A percentile compares a stretch with the other conserved stretches of the same genome.
Conservation (phyloP, 1,140 invertebrate genomes). For the Bemisia tabaci region DNA sequence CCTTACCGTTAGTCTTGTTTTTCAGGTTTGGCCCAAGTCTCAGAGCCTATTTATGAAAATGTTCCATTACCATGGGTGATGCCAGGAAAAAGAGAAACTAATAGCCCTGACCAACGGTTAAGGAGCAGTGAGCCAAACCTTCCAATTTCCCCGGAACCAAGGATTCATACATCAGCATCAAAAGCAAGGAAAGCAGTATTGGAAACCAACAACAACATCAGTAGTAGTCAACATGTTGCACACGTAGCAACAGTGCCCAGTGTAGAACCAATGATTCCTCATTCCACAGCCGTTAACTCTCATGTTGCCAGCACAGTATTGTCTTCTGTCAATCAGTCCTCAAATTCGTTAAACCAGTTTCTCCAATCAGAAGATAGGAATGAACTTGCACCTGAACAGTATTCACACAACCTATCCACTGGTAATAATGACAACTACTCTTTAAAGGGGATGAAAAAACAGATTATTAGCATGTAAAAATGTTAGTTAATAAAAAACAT, state of each 20-base stretch:
- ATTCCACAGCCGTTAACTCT: slow-evolving; percentile 14
- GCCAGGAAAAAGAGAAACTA: background rate
- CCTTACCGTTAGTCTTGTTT: too few relatives aligned
- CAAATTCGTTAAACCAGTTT: too few relatives aligned
- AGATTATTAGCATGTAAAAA: too few relatives aligned
- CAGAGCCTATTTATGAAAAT: slow-evolving; percentile 66
- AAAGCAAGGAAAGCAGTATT: background rate
- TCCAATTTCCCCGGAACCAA: slow-evolving; percentile 15
- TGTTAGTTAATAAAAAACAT: too few relatives aligned
- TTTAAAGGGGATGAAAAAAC: too few relatives aligned
- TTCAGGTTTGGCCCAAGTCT: slow-evolving; percentile 28
- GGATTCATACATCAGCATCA: background rate
- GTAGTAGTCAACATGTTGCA: background rate
- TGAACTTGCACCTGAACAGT: too few relatives aligned
- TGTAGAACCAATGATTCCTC: slow-evolving; percentile 24
- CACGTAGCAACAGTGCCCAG: slow-evolving; percentile 36
- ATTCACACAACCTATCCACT: too few relatives aligned
- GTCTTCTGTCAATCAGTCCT: background rate
- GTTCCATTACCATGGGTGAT: slow-evolving; percentile 39
- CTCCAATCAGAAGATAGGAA: too few relatives aligned
- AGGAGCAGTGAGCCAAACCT: slow-evolving; percentile 15
- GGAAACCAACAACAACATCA: slow-evolving; percentile 1
- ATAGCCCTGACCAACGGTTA: slow-evolving; percentile 1
- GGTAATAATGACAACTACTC: too few relatives aligned
- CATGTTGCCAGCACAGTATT: background rate